Percentiles rank a stretch among this genome's conserved stretches.
Conservation (phyloP, 1,140 invertebrate genomes). For the Drosophila mauritiana region DNA sequence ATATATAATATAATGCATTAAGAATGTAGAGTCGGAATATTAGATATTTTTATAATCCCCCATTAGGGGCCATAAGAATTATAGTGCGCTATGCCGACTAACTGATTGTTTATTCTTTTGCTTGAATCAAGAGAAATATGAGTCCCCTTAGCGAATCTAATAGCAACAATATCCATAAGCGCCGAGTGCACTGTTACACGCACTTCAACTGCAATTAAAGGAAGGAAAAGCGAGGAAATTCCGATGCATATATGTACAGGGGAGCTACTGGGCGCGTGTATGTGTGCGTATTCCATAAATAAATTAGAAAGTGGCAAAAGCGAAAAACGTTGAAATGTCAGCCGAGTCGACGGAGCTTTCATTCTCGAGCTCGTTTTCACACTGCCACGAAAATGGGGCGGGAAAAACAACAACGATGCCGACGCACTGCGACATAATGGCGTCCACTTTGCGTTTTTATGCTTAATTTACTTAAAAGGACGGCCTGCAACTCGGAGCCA, state of each 20-base stretch:
- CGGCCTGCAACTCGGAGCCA: constrained; percentile 36
- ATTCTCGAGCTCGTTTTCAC: constrained; percentile 39
- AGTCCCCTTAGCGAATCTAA: constrained; percentile 24
- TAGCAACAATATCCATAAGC: constrained; percentile 54
- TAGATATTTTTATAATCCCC: not conserved
- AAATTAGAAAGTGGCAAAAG: constrained; percentile 77
- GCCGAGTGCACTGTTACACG: constrained; percentile 65
- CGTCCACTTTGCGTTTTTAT: constrained; percentile 83
- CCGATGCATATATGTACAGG: constrained; percentile 11
- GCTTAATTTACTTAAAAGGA: constrained; percentile 84
- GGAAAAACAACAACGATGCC: constrained; percentile 30
- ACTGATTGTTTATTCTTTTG: constrained; percentile 20
- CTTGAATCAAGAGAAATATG: constrained; percentile 39
- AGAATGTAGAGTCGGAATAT: not conserved
- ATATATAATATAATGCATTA: too few species aligned
- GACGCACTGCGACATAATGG: constrained; percentile 82
- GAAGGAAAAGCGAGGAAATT: not conserved
- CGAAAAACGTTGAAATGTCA: constrained; percentile 67
- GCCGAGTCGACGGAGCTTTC: constrained; percentile 22
- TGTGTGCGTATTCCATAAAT: constrained; percentile 69
- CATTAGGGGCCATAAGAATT: constrained; percentile 17
- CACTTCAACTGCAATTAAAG: constrained; percentile 71
- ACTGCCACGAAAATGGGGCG: constrained; percentile 18
- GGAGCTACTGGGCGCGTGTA: constrained; percentile 2
- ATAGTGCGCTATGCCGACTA: constrained; percentile 6